Evolutionary conservation across 1,140 invertebrate species (phyloP), one percentile per base, ranked within the genome.

Genomic region (Heliconius congener): DNA sequence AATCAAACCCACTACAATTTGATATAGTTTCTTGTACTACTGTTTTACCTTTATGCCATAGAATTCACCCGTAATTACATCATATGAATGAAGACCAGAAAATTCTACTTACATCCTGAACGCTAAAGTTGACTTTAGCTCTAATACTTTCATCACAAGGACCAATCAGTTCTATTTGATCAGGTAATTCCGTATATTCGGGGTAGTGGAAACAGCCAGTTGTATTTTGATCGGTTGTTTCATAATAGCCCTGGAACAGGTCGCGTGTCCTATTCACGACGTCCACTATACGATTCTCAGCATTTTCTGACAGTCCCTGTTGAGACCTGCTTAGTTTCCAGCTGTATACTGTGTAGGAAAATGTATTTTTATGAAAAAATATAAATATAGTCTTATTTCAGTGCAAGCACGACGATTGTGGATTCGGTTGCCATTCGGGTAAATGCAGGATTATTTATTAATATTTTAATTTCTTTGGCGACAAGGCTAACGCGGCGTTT

Each of bases 171-270:
- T 75, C 79, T 37, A 92, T 91, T 8, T 37, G 9, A 11, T 73
- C 9, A 6, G 90, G 87, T 5, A 78, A 23, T 19, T 81, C 74
- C 1, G 85, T 84, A 76, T 87, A 91, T 6, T 82, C 87, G 0
- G 93, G 93, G 60, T 94, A 94, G 80, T 91, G 80, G 89, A 94
- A 94, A 72, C 93, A 94, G 0, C 85, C 89, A 5, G 82, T 80
- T 71, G 84, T 76, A 27, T 81, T 87, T 81, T 93, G 92, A 18
- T 86, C 85, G 1, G 90, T 93, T 1, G 66, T 23, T 9, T 86
- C 82, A 60, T 90, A 94, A 66, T 94, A 93, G 0, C 82, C 79
- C 55, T 89, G 83, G 77, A 86, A 90, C 0, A 93, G 83, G 27
- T 92, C 88, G 0, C 23, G 23, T 13, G 60, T 66, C 18, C 60